These are phyloP conservation scores for Nymphalis c-album DNA, from an alignment of 2,888 invertebrate species.

Conservation along the genomic window DNA sequence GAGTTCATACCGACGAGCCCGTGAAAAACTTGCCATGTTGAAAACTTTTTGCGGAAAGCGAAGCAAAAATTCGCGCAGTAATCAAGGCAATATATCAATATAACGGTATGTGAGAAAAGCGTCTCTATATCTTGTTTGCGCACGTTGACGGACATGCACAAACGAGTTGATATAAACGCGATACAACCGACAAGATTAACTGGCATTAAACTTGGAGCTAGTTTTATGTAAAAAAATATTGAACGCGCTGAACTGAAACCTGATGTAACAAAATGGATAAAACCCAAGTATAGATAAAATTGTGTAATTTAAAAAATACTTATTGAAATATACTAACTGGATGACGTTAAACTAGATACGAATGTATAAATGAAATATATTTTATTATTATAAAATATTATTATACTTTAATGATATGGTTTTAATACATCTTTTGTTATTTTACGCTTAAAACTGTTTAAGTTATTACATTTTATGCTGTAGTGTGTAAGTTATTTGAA, in stretches of 20 bases:
- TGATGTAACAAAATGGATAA: no score
- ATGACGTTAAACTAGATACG: no score
- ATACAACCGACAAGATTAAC: conserved; percentile 34
- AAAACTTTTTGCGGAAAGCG: not conserved
- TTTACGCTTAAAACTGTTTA: no score
- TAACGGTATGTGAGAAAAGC: conserved; percentile 33
- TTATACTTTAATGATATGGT: no score
- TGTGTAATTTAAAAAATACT: no score
- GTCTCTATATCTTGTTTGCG: conserved; percentile 29
- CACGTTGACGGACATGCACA: conserved; percentile 35
- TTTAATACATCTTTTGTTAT: no score
- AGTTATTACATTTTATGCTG: no score
- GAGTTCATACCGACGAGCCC: not conserved
- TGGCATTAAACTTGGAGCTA: conserved; percentile 26
- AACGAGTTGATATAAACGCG: conserved; percentile 39
- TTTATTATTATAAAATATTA: no score
- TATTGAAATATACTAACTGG: no score
- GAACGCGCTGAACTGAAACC: not conserved
- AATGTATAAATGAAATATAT: no score
- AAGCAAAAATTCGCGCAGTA: conserved; percentile 19
- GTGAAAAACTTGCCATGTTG: not conserved
- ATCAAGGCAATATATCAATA: conserved; percentile 34
- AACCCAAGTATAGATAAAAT: no score
- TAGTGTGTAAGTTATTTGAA: no score
- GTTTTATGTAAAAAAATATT: conserved; percentile 14